Conservation (phyloP, 2,113 vertebrate species). For the Gambusia holbrooki region DNA sequence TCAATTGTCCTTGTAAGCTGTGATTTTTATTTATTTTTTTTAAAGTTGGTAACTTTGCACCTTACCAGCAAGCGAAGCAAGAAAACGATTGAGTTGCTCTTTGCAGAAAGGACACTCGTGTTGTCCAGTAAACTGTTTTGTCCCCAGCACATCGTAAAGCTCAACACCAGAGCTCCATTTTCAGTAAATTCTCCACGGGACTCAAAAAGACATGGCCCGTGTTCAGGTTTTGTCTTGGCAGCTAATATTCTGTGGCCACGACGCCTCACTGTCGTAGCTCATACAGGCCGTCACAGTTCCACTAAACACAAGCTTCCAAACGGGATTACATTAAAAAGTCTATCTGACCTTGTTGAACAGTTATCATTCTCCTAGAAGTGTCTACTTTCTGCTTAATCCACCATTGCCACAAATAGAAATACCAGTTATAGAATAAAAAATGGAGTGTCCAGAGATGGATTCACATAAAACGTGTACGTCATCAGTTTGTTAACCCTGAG, state of each 20-base stretch:
- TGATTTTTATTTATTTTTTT: too few species aligned
- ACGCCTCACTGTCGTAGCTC: neutral
- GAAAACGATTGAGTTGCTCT: neutral
- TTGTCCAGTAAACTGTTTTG: neutral
- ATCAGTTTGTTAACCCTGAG: neutral
- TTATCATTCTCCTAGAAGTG: neutral
- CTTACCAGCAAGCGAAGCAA: too few species aligned
- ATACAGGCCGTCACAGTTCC: neutral
- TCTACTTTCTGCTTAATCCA: neutral
- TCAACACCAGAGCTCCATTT: neutral
- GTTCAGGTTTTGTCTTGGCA: neutral
- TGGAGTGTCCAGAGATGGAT: neutral
- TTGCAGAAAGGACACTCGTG: neutral
- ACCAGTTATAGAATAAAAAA: neutral
- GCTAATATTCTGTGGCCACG: neutral
- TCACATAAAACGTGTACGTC: neutral
- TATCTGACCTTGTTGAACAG: neutral
- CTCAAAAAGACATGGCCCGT: neutral
- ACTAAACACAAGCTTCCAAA: neutral
- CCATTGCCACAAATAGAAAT: neutral
- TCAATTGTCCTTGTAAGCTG: too few species aligned
- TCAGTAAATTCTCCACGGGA: too few species aligned
- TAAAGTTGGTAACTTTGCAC: too few species aligned
- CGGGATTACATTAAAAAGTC: neutral
- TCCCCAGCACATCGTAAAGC: neutral